Percentiles rank a stretch among this genome's conserved stretches.
phyloP scores from a whole-genome alignment of 1,140 invertebrate genomes.

The Heliconius nattereri region DNA sequence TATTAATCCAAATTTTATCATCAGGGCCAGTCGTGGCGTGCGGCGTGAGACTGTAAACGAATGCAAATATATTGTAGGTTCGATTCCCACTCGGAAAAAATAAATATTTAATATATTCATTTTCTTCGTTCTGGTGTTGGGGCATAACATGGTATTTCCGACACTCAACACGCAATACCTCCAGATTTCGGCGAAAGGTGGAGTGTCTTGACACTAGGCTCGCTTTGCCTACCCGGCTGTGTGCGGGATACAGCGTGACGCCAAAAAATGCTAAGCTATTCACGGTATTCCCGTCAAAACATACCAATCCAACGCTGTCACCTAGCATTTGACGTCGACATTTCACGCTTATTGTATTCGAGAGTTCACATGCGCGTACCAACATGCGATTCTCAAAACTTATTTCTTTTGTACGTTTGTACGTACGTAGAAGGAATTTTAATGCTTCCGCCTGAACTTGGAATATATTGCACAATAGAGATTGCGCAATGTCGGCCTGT shows the following conservation, averaged over 20 bases:
- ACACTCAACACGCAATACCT: background rate
- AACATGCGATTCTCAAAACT: constrained; percentile 71
- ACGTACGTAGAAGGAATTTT: constrained; percentile 74
- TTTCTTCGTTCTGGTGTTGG: too few species aligned
- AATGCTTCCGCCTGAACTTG: constrained; percentile 76
- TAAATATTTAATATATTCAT: too few species aligned
- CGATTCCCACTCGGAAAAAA: too few species aligned
- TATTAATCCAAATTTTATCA: too few species aligned
- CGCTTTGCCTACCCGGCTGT: too few species aligned
- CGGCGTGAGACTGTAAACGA: too few species aligned
- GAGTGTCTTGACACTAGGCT: too few species aligned
- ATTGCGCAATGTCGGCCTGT: constrained; percentile 55
- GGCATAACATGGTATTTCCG: too few species aligned
- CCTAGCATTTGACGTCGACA: constrained; percentile 31
- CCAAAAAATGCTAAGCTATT: background rate
- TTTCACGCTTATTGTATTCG: constrained; percentile 40
- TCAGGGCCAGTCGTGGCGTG: too few species aligned
- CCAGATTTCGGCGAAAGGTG: background rate
- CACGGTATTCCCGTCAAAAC: background rate
- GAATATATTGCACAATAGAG: constrained; percentile 63
- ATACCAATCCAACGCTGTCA: background rate
- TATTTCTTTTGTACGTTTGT: constrained; percentile 62
- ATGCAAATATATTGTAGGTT: too few species aligned
- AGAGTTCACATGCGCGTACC: constrained; percentile 67
- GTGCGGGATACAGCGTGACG: too few species aligned